Evolutionary conservation across 2,797 vertebrate genomes (phyloP), one percentile per base, ranked within the genome.

Genomic region (Tenualosa ilisha): DNA sequence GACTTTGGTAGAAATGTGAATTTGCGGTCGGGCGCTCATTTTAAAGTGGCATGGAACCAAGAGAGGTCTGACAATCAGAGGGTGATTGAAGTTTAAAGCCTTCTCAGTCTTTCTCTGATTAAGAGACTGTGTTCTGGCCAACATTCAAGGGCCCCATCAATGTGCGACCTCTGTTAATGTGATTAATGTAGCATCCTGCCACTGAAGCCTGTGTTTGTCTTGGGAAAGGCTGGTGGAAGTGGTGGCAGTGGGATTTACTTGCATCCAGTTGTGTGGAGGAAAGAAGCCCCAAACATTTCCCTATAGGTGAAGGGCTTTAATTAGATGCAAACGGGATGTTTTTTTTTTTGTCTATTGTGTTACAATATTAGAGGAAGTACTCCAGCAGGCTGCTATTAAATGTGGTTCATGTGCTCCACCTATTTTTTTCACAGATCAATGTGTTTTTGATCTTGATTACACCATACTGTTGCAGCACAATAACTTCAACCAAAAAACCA

Each of bases 11-110:
- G 54, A 59, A 13, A 82, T 84, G 84, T 82, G 12, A 81, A 6
- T 81, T 85, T 84, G 83, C 61, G 68, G 11, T 31, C 65, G 15
- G 31, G 13, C 26, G 37, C 26, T 72, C 72, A 7, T 46, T 43
- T 75, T 75, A 46, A 20, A 40, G 40, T 72, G 26, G 31, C 65
- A 72, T 4, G 65, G 65, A 15, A 79, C 37, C 72, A 79, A 22
- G 63, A 68, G 53, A 68, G 88, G 85, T 81, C n/a, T 51, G 51
- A 46, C 46, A 82, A 72, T 72, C 65, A 72, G 65, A 72, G 65
- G 65, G 11, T 88, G 89, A 91, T 91, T 40, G 83, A 81, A 51
- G 90, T 90, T 92, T 90, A 86, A 93, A 91, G 89, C 86, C 91
- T 87, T 86, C 68, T 79, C 85, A 17, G 81, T 89, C 91, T 88